phyloP scores from a whole-genome alignment of 2,888 invertebrate genomes.

The Tyria jacobaeae region DNA sequence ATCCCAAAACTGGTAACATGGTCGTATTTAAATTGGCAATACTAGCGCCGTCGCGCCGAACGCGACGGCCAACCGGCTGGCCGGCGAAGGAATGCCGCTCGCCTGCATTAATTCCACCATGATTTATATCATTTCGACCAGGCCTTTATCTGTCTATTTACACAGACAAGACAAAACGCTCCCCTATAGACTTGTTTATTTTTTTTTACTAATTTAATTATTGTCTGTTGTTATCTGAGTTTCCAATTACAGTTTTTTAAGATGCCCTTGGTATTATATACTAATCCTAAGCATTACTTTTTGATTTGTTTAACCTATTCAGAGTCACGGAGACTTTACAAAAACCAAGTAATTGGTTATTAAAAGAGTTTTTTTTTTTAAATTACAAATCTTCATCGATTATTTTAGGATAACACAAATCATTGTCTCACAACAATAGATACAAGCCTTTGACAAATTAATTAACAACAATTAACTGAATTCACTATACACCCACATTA shows the following conservation, averaged over 20 bases:
- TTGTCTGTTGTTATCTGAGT: conserved; percentile 14
- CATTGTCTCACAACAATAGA: neutral
- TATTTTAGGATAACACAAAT: neutral
- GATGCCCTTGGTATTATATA: too few relatives aligned
- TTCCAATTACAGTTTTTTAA: neutral
- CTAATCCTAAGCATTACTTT: too few relatives aligned
- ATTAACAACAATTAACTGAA: neutral
- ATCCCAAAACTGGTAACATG: conserved; percentile 31
- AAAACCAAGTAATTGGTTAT: neutral
- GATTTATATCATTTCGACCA: conserved; percentile 53
- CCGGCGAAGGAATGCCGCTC: conserved; percentile 63
- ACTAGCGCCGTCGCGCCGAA: conserved; percentile 14
- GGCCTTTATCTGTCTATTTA: conserved; percentile 47
- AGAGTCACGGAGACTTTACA: neutral
- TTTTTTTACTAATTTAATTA: conserved; percentile 38
- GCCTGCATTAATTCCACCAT: conserved; percentile 60
- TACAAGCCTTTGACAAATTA: neutral
- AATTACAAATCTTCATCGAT: neutral
- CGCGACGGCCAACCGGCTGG: conserved; percentile 46
- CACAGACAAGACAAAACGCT: conserved; percentile 45
- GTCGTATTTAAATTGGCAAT: conserved; percentile 31
- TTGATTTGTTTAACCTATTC: too few relatives aligned
- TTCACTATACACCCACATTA: neutral
- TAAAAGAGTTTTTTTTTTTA: too few relatives aligned
- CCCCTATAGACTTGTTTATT: conserved; percentile 43